Evolutionary conservation across 2,797 vertebrate genomes (phyloP).

Genomic region (Sciaenops ocellatus): DNA sequence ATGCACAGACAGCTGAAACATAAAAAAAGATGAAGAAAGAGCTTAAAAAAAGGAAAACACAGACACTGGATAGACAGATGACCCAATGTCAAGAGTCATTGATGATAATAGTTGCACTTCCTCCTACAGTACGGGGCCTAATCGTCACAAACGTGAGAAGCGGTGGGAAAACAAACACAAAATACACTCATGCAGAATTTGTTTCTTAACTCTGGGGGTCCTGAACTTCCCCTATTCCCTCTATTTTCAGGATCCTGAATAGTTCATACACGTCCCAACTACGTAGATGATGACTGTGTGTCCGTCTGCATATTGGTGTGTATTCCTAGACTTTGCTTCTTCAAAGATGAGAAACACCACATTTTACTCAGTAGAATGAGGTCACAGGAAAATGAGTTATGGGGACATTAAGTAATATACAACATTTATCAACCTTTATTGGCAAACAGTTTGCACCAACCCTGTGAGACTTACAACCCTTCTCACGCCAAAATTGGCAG

Average conservation of each 20-base stretch:
- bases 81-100: not conserved
- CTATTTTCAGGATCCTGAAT: not conserved
- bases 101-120: not conserved
- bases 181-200: not conserved
- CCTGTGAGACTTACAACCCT: not conserved
- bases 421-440: slow-evolving; percentile 32
- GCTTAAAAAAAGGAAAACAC: not conserved
- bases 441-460: slow-evolving; percentile 33
- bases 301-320: not conserved
- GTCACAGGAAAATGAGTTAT: not conserved
- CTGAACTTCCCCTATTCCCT: not conserved
- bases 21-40: not conserved
- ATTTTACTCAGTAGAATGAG: not conserved
- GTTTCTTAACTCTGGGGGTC: not conserved
- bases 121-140: not conserved
- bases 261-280: not conserved
- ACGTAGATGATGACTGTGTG: not conserved
- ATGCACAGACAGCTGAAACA: not conserved
- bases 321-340: not conserved
- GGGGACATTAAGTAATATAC: not conserved
- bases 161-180: not conserved
- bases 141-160: not conserved
- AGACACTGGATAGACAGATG: too few relatives aligned
- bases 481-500: not conserved
- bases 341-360: not conserved